phyloP scores from a whole-genome alignment of 2,888 invertebrate species.

The Ischnura elegans region DNA sequence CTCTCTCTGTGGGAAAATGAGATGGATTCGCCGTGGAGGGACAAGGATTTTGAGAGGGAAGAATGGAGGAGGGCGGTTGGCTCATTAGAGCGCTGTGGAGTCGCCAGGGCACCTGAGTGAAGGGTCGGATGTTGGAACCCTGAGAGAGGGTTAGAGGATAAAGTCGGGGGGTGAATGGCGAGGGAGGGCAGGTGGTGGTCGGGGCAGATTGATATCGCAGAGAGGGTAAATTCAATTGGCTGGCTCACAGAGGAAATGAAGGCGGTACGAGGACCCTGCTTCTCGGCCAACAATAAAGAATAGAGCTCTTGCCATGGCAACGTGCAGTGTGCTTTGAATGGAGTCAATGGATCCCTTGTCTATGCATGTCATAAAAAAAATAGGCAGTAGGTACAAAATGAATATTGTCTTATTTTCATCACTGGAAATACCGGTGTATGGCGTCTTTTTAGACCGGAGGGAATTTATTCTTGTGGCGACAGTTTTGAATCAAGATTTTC shows the following conservation, averaged over 20 bases:
- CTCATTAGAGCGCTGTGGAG: constrained; percentile 44
- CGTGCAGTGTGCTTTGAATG: neutral
- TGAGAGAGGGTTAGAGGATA: neutral
- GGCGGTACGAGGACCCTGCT: neutral
- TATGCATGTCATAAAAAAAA: neutral
- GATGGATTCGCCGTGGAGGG: constrained; percentile 20
- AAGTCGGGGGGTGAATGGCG: neutral
- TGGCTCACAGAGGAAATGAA: neutral
- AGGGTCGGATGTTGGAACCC: neutral
- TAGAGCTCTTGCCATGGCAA: neutral
- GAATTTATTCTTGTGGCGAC: too few relatives aligned
- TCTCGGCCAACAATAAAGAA: neutral
- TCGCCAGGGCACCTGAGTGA: neutral
- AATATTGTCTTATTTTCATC: too few relatives aligned
- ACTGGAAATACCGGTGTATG: too few relatives aligned
- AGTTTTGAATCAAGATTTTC: too few relatives aligned
- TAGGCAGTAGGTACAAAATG: neutral
- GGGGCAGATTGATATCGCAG: neutral
- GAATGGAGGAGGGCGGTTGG: neutral
- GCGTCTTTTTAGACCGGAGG: too few relatives aligned
- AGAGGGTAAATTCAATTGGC: constrained; percentile 27
- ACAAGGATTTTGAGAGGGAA: neutral
- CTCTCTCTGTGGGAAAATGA: neutral
- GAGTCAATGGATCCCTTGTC: neutral
- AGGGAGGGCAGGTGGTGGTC: neutral